Base-by-base conservation (phyloP, 2,888 invertebrate species). In the Eudemis profundana region DNA sequence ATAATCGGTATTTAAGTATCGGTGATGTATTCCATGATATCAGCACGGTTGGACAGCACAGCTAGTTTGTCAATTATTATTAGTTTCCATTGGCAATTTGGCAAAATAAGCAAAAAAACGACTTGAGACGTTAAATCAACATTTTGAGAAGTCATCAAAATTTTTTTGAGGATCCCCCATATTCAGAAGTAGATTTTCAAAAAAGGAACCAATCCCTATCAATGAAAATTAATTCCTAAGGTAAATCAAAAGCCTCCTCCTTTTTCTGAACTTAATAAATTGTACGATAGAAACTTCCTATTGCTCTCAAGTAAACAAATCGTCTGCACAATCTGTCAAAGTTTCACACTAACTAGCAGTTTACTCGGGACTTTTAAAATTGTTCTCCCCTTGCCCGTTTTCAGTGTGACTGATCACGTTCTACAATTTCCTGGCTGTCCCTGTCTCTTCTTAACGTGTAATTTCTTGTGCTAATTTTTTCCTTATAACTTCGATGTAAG, bases 391-490 rank as follows among this genome's bases (percentile, higher is more conserved):
- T 44, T n/a, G 57, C 33, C 19, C 12, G 14, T 4, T 38, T 49
- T 49, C 21, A 40, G 38, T 38, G 56, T 63, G 56, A 42, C 50
- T 33, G 57, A 59, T 64, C 64, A 64, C 64, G 64, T 64, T 44
- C 44, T 3, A 38, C 64, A 64, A 64, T 64, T 59, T 64, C 57
- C 64, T 64, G 63, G 40, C 12, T 56, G 21, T 3, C 15, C n/a
- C 23, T 15, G 40, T n/a, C 36, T 23, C 15, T n/a, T 8, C 33
- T n/a, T 33, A 15, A 33, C 10, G 36, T 38, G 5, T 21, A 49
- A 15, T 27, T 7, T 15, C 15, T 21, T 4, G 15, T 38, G 17
- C 12, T 4, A 5, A 50, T 29, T 29, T 10, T 14, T 50, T 10
- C 33, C 33, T 33, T 33, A n/a, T n/a, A 8, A 33, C 33, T 10